Percentiles rank a stretch among this genome's conserved stretches.
phyloP scores from a whole-genome alignment of 2,888 invertebrate species.

The Luperina testacea region DNA sequence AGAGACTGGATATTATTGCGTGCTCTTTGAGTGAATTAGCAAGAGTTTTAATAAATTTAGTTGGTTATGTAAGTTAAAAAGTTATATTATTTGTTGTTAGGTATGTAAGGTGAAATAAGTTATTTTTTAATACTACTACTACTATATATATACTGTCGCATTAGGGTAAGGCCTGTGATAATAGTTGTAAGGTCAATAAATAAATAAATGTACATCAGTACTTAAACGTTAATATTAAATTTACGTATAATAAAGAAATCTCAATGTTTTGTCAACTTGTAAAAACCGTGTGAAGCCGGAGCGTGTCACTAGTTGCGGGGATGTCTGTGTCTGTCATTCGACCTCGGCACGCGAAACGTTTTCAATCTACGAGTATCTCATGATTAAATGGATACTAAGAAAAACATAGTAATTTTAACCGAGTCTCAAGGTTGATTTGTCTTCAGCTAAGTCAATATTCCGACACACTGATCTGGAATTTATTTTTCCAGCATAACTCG shows the following conservation, averaged over 20 bases:
- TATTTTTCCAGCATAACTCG: not conserved
- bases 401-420: not conserved
- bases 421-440: not conserved
- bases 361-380: not conserved
- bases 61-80: no score
- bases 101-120: no score
- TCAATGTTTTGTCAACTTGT: not conserved
- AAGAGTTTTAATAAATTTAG: no score
- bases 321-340: not conserved
- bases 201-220: no score
- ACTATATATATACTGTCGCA: no score
- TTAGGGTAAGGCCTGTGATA: no score
- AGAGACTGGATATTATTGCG: no score
- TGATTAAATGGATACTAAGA: not conserved
- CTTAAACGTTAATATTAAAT: not conserved
- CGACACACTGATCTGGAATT: constrained; percentile 34
- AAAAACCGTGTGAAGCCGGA: not conserved
- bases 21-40: no score
- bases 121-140: no score
- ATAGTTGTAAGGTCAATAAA: no score
- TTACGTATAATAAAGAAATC: not conserved
- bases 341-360: not conserved
- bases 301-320: not conserved
- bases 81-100: no score
- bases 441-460: constrained; percentile 20